phyloP scores from a whole-genome alignment of 1,140 invertebrate genomes.

The Daktulosphaira vitifoliae region DNA sequence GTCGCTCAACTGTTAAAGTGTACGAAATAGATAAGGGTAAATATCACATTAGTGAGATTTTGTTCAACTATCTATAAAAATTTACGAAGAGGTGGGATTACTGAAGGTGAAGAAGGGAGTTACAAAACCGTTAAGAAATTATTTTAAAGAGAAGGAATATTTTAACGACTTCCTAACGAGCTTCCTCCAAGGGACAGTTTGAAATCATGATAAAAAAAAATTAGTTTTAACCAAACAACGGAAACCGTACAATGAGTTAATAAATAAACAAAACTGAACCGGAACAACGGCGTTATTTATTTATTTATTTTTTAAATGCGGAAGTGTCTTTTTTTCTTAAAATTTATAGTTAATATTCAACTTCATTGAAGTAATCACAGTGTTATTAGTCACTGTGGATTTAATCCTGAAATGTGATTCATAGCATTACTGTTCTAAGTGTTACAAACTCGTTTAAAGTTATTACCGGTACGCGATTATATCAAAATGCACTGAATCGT shows the following conservation, averaged over 20 bases:
- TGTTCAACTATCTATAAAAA: background rate
- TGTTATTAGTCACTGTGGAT: slow-evolving; percentile 20
- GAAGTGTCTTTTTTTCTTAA: no score
- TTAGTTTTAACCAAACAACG: background rate
- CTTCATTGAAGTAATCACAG: background rate
- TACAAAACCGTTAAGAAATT: slow-evolving; percentile 3
- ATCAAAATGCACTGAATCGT: background rate
- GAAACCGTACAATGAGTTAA: slow-evolving; percentile 11
- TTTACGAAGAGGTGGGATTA: background rate
- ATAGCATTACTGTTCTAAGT: slow-evolving; percentile 8
- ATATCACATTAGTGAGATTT: background rate
- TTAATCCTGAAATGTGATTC: slow-evolving; percentile 19
- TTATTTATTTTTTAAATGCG: no score
- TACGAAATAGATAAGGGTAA: slow-evolving; percentile 1
- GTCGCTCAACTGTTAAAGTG: background rate
- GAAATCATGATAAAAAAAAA: background rate
- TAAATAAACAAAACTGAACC: slow-evolving; percentile 25
- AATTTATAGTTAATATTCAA: background rate
- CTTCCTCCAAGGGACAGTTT: slow-evolving; percentile 8
- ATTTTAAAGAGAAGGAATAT: slow-evolving; percentile 23
- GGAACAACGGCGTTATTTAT: slow-evolving; percentile 16
- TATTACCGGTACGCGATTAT: slow-evolving; percentile 17
- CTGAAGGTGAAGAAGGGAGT: background rate
- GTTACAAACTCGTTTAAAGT: slow-evolving; percentile 18
- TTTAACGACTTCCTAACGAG: slow-evolving; percentile 33